phyloP scores from a whole-genome alignment of 2,888 invertebrate genomes.

The Drosophila leonis region DNA sequence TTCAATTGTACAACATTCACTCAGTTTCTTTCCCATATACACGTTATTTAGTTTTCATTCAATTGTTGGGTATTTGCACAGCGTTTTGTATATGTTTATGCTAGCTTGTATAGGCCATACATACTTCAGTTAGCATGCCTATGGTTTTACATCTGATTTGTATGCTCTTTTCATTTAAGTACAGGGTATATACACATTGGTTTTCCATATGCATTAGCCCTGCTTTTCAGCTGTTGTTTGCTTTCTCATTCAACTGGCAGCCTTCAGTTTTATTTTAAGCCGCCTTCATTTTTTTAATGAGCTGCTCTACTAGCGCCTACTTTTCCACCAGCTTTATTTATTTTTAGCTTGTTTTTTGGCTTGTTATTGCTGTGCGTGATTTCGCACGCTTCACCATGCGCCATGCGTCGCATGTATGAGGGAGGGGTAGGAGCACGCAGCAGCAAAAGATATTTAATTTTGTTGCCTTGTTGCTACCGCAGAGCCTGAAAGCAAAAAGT shows the following conservation, averaged over 20 bases:
- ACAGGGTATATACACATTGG: conserved; percentile 20
- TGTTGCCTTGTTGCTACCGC: conserved; percentile 33
- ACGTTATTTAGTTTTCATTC: neutral
- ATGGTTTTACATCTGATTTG: no score
- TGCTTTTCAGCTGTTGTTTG: conserved; percentile 23
- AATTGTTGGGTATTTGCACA: no score
- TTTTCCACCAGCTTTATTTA: conserved; percentile 23
- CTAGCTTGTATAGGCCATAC: no score
- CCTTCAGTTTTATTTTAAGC: conserved; percentile 32
- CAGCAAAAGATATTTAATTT: conserved; percentile 68
- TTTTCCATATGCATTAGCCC: conserved; percentile 14
- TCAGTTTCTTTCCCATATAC: neutral
- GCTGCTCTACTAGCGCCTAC: conserved; percentile 45
- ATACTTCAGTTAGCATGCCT: no score
- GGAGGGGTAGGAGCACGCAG: neutral
- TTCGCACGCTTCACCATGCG: conserved; percentile 58
- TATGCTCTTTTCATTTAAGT: no score
- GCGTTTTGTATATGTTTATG: no score
- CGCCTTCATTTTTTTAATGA: conserved; percentile 70
- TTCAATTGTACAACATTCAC: no score
- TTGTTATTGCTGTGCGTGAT: conserved; percentile 71
- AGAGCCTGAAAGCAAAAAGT: neutral
- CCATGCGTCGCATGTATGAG: conserved; percentile 37
- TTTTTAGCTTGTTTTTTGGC: conserved; percentile 59
- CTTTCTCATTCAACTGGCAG: conserved; percentile 16